Conservation (phyloP, 1,140 invertebrate species). For the Bombus confusus region DNA sequence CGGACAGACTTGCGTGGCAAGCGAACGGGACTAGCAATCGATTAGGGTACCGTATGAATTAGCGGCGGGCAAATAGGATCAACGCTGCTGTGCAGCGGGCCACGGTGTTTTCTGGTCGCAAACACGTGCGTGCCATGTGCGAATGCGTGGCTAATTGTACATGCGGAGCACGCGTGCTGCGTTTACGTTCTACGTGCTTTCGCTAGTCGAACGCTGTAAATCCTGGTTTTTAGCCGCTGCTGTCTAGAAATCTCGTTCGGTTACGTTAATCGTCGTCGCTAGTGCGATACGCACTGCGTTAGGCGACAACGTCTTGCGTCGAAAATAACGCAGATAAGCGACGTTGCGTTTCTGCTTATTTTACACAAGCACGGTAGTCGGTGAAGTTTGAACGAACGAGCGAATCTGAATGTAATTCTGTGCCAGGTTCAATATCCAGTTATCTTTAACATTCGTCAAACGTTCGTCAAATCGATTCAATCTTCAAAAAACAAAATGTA, state of each 20-base stretch:
- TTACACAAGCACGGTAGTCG: too few species aligned
- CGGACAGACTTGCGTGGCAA: not conserved
- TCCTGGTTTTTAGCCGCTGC: not conserved
- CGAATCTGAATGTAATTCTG: too few species aligned
- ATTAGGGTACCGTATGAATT: constrained; percentile 22
- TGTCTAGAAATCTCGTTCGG: not conserved
- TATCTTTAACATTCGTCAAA: too few species aligned
- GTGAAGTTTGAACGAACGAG: too few species aligned
- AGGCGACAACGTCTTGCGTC: not conserved
- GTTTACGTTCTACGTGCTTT: constrained; percentile 28
- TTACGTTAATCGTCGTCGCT: too few species aligned
- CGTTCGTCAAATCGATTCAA: too few species aligned
- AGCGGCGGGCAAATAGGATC: constrained; percentile 11
- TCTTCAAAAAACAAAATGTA: too few species aligned
- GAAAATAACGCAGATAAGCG: too few species aligned
- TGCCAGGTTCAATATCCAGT: too few species aligned
- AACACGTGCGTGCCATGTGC: constrained; percentile 65
- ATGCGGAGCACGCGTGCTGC: constrained; percentile 20
- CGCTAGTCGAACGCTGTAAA: not conserved
- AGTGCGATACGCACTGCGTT: rapidly evolving
- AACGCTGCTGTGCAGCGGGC: not conserved
- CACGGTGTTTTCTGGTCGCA: constrained; percentile 22
- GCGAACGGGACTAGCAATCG: not conserved
- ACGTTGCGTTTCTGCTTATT: too few species aligned
- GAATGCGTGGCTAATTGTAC: constrained; percentile 54